Percentiles rank a stretch among this genome's conserved stretches.
Conservation (phyloP, 1,140 invertebrate species). For the Bombus affinis region DNA sequence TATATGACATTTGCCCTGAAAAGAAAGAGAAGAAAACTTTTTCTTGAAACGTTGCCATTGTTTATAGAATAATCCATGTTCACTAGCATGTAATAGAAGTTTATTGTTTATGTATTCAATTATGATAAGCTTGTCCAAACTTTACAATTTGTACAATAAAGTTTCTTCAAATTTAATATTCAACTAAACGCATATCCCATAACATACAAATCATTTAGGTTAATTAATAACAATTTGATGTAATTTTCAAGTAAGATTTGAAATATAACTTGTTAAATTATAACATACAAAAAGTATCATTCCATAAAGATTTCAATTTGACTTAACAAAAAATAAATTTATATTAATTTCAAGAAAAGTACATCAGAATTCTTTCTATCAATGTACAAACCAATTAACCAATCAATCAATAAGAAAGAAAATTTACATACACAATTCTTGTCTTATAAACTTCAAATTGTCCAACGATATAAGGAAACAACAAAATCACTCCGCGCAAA, state of each 20-base stretch:
- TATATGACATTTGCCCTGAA: not conserved
- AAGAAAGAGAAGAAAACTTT: not conserved
- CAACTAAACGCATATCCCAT: not conserved
- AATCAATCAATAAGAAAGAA: no score
- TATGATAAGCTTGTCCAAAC: constrained; percentile 50
- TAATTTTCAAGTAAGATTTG: not conserved
- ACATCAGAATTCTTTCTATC: no score
- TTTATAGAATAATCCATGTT: constrained; percentile 51
- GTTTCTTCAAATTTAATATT: constrained; percentile 26
- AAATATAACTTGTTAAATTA: not conserved
- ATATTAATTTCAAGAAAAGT: no score
- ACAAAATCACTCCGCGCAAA: no score
- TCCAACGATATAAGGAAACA: no score
- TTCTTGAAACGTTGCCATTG: constrained; percentile 13
- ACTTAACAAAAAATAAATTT: no score
- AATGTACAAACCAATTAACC: no score
- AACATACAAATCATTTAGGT: not conserved
- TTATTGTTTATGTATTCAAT: constrained; percentile 42
- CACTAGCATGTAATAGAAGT: constrained; percentile 35
- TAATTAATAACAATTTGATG: not conserved
- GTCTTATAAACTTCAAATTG: no score
- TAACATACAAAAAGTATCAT: not conserved
- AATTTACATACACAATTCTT: no score
- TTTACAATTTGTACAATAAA: constrained; percentile 61
- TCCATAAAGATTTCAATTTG: not conserved